Evolutionary conservation across 2,113 vertebrate genomes (phyloP).

Genomic region (Centropus bengalensis): DNA sequence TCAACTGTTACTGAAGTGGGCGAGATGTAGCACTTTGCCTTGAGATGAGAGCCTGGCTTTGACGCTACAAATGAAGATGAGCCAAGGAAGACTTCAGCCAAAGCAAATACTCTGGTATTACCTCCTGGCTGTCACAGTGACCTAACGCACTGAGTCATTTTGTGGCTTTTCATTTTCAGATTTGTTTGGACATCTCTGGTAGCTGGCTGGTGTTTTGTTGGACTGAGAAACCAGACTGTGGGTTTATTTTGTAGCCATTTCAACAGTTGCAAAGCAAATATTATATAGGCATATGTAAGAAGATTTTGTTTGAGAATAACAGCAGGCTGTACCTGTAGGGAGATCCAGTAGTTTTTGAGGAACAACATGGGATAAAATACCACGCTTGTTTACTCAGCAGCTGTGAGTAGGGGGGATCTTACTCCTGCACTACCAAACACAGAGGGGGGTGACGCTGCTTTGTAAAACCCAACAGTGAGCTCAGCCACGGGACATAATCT

Average conservation of each 20-base stretch:
- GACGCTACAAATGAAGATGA: background rate
- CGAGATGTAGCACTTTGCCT: conserved; percentile 4
- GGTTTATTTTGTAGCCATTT: conserved; percentile 29
- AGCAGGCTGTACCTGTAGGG: background rate
- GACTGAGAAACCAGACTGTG: background rate
- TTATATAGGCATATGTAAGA: background rate
- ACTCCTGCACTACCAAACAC: fast-evolving
- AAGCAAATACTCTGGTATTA: conserved; percentile 43
- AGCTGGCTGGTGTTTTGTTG: background rate
- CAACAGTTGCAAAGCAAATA: background rate
- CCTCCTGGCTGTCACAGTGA: conserved; percentile 45
- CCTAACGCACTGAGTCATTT: conserved; percentile 55
- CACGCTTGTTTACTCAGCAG: background rate
- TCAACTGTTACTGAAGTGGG: background rate
- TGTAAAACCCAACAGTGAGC: background rate
- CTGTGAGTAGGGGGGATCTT: background rate
- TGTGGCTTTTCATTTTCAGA: conserved; percentile 33
- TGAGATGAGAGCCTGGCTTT: conserved; percentile 35
- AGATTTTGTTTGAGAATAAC: background rate
- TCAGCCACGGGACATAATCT: background rate
- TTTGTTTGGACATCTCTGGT: background rate
- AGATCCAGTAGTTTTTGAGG: background rate
- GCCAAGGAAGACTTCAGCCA: conserved; percentile 41
- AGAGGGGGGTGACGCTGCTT: background rate
- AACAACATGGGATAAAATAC: background rate